Percentiles rank a stretch among this genome's conserved stretches.
Conservation (phyloP, 2,888 invertebrate genomes). For the Cantharis rustica region DNA sequence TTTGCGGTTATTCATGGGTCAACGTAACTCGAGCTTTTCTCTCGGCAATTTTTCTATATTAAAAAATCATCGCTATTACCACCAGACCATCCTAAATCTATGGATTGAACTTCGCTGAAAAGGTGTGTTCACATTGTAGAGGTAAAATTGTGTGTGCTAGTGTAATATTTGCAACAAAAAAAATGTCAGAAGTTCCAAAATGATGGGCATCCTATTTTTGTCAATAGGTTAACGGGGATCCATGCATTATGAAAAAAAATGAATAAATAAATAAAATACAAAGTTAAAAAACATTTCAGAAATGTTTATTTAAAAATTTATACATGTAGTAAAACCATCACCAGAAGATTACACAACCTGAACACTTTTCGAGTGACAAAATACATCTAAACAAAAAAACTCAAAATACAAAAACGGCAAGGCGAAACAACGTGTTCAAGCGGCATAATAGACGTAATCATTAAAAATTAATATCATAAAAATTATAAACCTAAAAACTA, state of each 20-base stretch:
- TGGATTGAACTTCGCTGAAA: too few species aligned
- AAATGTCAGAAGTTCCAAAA: not conserved
- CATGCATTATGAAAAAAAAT: slow-evolving; percentile 43
- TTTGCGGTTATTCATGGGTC: too few species aligned
- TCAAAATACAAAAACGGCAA: slow-evolving; percentile 26
- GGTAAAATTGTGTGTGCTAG: not conserved
- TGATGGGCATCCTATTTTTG: not conserved
- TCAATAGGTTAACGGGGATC: slow-evolving; percentile 33
- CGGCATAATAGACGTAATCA: slow-evolving; percentile 35
- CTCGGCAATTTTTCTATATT: too few species aligned
- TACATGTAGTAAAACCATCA: slow-evolving; percentile 53
- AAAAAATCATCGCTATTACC: too few species aligned
- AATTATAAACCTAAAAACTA: slow-evolving; percentile 38
- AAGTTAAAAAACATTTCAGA: slow-evolving; percentile 53
- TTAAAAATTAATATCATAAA: slow-evolving; percentile 42
- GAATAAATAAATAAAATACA: slow-evolving; percentile 50
- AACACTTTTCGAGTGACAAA: slow-evolving; percentile 18
- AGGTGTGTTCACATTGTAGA: too few species aligned
- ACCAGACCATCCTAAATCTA: too few species aligned
- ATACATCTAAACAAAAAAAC: not conserved
- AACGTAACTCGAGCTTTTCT: too few species aligned
- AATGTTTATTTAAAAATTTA: slow-evolving; percentile 55
- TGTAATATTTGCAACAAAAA: not conserved
- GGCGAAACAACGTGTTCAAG: slow-evolving; percentile 42
- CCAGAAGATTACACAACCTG: slow-evolving; percentile 40